phyloP scores from a whole-genome alignment of 2,888 invertebrate genomes.

The Meteorus cinctellus region DNA sequence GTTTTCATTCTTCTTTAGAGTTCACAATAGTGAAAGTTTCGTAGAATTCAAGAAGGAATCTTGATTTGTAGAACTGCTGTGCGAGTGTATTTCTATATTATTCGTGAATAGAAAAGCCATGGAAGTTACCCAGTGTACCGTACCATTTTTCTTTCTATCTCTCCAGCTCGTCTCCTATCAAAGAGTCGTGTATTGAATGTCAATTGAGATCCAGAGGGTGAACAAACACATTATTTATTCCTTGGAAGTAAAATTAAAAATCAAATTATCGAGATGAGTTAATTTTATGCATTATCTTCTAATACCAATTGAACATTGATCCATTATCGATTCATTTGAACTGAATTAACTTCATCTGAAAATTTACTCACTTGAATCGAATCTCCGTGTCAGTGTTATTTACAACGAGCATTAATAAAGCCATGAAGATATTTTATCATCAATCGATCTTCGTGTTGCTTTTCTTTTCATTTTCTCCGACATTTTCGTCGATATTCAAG shows the following conservation, averaged over 20 bases:
- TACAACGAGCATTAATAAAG: background rate
- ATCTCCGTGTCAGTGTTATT: background rate
- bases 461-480: background rate
- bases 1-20: background rate
- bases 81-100: background rate
- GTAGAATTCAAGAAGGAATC: background rate
- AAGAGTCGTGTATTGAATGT: background rate
- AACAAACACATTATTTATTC: background rate
- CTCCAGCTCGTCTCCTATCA: background rate
- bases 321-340: background rate
- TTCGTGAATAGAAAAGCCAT: background rate
- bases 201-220: background rate
- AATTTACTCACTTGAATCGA: background rate
- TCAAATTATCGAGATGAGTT: background rate
- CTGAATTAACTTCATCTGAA: background rate
- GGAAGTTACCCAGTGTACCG: background rate
- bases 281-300: background rate
- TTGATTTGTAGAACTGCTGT: background rate
- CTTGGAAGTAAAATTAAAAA: background rate
- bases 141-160: background rate
- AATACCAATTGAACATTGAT: background rate
- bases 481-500: slow-evolving; percentile 3
- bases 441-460: slow-evolving; percentile 5
- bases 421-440: background rate
- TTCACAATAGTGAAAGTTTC: background rate